Percentiles rank a stretch among this genome's conserved stretches.
phyloP scores from a whole-genome alignment of 2,797 vertebrate genomes.

The Cetoscarus ocellatus region DNA sequence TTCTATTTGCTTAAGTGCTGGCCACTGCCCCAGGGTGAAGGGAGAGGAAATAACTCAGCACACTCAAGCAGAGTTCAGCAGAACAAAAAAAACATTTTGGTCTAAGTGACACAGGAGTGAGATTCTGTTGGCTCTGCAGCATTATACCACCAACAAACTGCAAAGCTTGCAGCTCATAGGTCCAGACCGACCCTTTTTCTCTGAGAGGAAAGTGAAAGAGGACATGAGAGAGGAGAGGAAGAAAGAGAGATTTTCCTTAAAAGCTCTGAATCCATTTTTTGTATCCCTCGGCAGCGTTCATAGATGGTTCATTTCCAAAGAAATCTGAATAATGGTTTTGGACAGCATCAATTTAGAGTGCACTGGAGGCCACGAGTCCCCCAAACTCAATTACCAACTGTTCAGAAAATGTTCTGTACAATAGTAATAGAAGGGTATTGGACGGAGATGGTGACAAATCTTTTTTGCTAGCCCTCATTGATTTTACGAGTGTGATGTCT shows the following conservation, averaged over 20 bases:
- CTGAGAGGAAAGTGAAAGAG: constrained; percentile 28
- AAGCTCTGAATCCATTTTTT: constrained; percentile 52
- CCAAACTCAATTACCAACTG: constrained; percentile 70
- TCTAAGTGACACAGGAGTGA: constrained; percentile 49
- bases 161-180: constrained; percentile 42
- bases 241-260: constrained; percentile 45
- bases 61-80: constrained; percentile 52
- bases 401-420: constrained; percentile 49
- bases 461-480: constrained; percentile 22
- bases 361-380: constrained; percentile 51
- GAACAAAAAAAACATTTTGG: constrained; percentile 63
- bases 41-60: constrained; percentile 59
- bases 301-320: constrained; percentile 66
- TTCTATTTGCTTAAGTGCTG: constrained; percentile 61
- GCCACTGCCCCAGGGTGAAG: constrained; percentile 43
- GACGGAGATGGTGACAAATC: constrained; percentile 39
- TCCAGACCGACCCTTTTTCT: constrained; percentile 26
- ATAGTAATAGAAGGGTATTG: constrained; percentile 28
- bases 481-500: constrained; percentile 14
- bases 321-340: constrained; percentile 67
- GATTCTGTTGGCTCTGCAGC: constrained; percentile 52
- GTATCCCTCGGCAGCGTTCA: constrained; percentile 42
- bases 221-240: constrained; percentile 6
- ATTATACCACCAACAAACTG: constrained; percentile 37
- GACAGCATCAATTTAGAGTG: constrained; percentile 60